Evolutionary conservation across 1,140 invertebrate genomes (phyloP).

Genomic region (Diuraphis noxia): DNA sequence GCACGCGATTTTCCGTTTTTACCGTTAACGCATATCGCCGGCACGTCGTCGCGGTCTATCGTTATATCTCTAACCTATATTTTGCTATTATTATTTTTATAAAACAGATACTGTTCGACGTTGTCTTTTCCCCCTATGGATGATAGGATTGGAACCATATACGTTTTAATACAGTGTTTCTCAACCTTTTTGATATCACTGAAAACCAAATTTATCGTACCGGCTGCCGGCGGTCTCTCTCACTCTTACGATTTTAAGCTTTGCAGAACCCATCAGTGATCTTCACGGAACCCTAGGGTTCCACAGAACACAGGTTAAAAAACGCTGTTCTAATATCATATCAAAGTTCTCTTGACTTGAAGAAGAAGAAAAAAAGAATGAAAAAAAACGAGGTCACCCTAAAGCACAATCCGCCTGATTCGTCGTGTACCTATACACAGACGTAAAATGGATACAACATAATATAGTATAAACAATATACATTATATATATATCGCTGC

Average conservation of each 20-base stretch:
- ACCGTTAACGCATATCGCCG: not conserved
- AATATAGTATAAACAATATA: not conserved
- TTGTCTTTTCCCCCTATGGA: not conserved
- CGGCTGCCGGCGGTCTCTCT: too few relatives aligned
- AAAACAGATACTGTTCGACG: not conserved
- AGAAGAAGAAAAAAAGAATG: not conserved
- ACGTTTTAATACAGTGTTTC: too few relatives aligned
- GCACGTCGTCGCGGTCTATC: not conserved
- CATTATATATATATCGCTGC: not conserved
- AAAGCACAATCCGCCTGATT: not conserved
- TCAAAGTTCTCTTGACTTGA: not conserved
- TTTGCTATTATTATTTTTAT: not conserved
- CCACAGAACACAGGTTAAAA: too few relatives aligned
- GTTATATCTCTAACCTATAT: not conserved
- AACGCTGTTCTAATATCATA: not conserved
- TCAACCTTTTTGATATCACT: too few relatives aligned
- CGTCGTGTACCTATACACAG: not conserved
- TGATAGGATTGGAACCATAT: not conserved
- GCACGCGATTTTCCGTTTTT: not conserved
- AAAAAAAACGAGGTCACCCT: not conserved
- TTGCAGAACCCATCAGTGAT: too few relatives aligned
- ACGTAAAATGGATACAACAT: not conserved
- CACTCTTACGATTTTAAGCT: too few relatives aligned
- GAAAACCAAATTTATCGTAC: too few relatives aligned
- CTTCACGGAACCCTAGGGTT: too few relatives aligned